Evolutionary conservation across 1,140 invertebrate species (phyloP), one percentile per base, ranked within the genome.

Genomic region (Anagrus nilaparvatae): DNA sequence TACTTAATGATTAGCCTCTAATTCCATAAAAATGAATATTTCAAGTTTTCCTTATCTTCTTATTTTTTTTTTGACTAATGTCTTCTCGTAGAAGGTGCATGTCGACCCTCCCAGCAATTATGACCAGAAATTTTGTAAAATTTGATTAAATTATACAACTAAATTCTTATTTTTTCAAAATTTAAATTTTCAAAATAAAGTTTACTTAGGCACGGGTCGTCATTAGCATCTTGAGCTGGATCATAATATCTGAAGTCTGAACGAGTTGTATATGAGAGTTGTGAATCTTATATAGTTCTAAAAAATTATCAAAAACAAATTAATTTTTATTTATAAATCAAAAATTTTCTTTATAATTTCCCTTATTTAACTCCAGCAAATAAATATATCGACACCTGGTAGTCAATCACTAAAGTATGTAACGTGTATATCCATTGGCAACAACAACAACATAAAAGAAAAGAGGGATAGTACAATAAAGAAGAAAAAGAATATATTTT

Each of bases 221-320:
- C 95, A 68, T 93, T 95, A 0, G 92, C 90, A 77, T 98, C 95
- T 62, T 95, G 72, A 13, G 96, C 97, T 40, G 96, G 97, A 75
- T 97, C 97, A 74, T n/a, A n/a, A n/a, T n/a, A n/a, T n/a, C n/a
- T n/a, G n/a, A 99, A 99, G 85, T 99, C 97, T 65, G 95, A 98
- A 49, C 97, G 78, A 40, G 97, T 99, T 12, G 97, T 99, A 58
- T 99, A 99, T 43, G n/a, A n/a, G n/a, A n/a, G n/a, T n/a, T n/a
- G n/a, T n/a, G n/a, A n/a, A n/a, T n/a, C n/a, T n/a, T 96, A 96
- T 54, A 96, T 99, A 10, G 96, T 97, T 61, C 92, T 94, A 59
- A 51, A 80, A 81, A 34, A 19, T 23, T 17, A 19, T 20, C n/a
- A 29, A 40, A 8, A 14, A 28, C 18, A 28, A 16, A 18, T 2